Base-by-base conservation (phyloP, 23 tunicate species). In the Phallusia fumigata region DNA sequence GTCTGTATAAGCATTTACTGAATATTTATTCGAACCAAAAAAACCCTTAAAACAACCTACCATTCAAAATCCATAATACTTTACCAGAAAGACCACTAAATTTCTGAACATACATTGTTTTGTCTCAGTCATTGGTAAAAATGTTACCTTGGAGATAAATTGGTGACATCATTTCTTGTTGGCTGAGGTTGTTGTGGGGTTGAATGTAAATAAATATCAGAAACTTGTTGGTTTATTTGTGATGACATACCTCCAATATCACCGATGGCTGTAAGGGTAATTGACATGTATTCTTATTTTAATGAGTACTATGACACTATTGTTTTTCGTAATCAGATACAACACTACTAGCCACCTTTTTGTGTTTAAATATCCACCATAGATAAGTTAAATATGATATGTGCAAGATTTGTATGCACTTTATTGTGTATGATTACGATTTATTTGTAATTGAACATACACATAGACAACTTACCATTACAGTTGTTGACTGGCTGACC, bases 201-300 rank as follows among this genome's bases (percentile, higher is more conserved):
- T 74, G 77, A 74, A 74, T 74, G 77, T 2, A 74, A 30, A 74
- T 74, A 74, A 74, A 32, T 31, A 74, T 74, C 30, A 3, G 40
- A 32, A 21, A 16, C 6, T 24, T 74, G 77, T 74, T 74, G 77
- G 77, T 74, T 74, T 24, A 28, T 21, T 21, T 74, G 69, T 22
- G 69, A 58, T 58, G 77, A 34, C 22, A 33, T 11, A 33, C 22
- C 12, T 11, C 40, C 77, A 13, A 74, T 74, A 33, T 74, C 77
- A 58, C 69, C 69, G 5, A 74, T 21, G 3, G 77, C 77, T 74
- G 77, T 30, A 32, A 74, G 10, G 5, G 6, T 65, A 65, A 65
- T 24, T 5, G 6, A 30, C 26, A 32, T 74, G 21, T 12, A 69
- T 13, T 15, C 32, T 74, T 74, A 28, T 33, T 18, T 32, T 1